Percentiles rank a stretch among this genome's conserved stretches.
These are phyloP conservation scores for Aricia artaxerxes DNA, from an alignment of 2,888 invertebrate species.

Conservation along the genomic window DNA sequence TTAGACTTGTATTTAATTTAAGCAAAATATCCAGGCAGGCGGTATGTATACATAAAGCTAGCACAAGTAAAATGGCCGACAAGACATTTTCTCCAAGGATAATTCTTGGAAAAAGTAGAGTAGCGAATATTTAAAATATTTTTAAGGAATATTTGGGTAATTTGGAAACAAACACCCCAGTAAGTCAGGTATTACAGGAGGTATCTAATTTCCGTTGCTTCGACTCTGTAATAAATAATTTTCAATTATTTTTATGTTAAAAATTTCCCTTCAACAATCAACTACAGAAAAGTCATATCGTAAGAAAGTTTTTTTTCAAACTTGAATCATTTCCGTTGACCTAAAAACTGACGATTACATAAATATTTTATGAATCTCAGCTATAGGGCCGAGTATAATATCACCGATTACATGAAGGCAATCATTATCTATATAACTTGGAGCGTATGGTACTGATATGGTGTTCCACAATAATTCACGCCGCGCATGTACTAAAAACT, in stretches of 20 bases:
- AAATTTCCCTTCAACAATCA: conserved; percentile 1
- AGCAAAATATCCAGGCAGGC: no score
- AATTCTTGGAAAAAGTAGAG: neutral
- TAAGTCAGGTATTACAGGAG: neutral
- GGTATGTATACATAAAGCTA: no score
- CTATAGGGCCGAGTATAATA: neutral
- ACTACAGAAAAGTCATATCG: conserved; percentile 1
- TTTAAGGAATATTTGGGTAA: neutral
- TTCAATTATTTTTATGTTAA: neutral
- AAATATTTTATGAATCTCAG: conserved; percentile 23
- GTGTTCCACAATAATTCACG: conserved; percentile 8
- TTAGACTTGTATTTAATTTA: no score
- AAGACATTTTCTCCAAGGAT: neutral
- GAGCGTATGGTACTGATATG: neutral
- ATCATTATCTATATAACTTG: neutral
- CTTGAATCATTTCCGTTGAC: conserved; percentile 35
- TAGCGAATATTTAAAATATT: neutral
- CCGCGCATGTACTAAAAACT: conserved; percentile 11
- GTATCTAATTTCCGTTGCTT: conserved; percentile 12
- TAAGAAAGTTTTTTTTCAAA: neutral
- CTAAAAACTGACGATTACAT: conserved; percentile 33
- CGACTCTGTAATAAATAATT: neutral
- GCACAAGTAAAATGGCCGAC: no score
- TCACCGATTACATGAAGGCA: conserved; percentile 10
- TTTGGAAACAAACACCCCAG: neutral